These are phyloP conservation scores for Apteryx owenii DNA, from an alignment of 2,113 vertebrate genomes.

Conservation along the genomic window DNA sequence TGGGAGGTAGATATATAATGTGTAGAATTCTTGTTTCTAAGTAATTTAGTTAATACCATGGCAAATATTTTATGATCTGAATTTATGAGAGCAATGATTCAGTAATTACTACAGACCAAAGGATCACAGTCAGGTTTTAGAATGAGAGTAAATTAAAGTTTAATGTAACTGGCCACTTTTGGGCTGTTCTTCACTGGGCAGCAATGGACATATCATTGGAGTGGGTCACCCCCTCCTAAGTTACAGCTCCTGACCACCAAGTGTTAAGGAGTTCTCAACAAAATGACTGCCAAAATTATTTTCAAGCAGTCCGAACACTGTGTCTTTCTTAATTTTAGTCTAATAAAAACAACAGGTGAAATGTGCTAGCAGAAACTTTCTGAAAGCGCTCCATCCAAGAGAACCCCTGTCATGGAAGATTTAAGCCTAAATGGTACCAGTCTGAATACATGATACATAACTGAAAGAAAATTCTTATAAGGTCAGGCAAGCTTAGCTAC, in stretches of 20 bases:
- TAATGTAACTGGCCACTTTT: background rate
- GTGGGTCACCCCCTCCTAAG: background rate
- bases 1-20: conserved; percentile 33
- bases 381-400: background rate
- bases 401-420: background rate
- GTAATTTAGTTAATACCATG: background rate
- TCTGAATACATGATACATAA: background rate
- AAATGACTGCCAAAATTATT: background rate
- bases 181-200: background rate
- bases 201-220: background rate
- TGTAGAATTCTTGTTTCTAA: conserved; percentile 11
- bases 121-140: conserved; percentile 22
- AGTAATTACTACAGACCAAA: conserved; percentile 2
- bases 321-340: background rate
- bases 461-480: background rate
- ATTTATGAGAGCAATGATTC: conserved; percentile 25
- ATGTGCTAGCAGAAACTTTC: background rate
- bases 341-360: background rate
- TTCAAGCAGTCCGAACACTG: background rate
- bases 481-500: background rate
- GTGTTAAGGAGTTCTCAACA: background rate
- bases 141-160: conserved; percentile 19
- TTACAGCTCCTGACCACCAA: background rate
- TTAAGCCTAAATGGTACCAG: background rate
- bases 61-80: conserved; percentile 37